Evolutionary conservation across 1,140 invertebrate genomes (phyloP), one percentile per base, ranked within the genome.

Genomic region (Onthophagus taurus): DNA sequence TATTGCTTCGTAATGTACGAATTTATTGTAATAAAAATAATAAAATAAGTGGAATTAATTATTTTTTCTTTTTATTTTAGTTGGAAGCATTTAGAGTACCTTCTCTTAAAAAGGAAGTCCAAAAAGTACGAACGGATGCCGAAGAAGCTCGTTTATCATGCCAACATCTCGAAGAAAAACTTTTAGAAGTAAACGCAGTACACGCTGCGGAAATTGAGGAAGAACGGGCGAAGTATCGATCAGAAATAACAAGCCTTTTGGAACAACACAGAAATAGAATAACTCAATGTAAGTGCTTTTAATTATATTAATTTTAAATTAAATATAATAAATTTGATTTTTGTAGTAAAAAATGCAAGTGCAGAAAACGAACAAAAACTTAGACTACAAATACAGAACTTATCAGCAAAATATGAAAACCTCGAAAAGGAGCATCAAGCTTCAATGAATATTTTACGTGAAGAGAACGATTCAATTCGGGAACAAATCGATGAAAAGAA

Each of bases 51-150:
- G n/a, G n/a, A n/a, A n/a, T 26, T 26, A 26, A 33, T 5, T 36
- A 36, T 11, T 42, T 35, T 44, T 9, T 20, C 19, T 24, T 54
- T 51, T 34, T 60, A 19, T 66, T 66, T 38, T 58, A 81, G 78
- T 66, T 78, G 48, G 76, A 80, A 48, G 76, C 74, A 1, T 76
- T 74, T 51, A 60, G 67, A 34, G 71, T 69, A 18, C 72, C 70
- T 9, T 61, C 57, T 36, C 57, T 75, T 31, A 75, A 70, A 59
- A 62, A 66, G 46, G 67, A 77, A 51, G 65, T 69, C 44, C 61
- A 71, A 18, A 72, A 69, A 38, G 66, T 68, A 4, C 66, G 70
- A 24, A 45, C 61, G 17, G 61, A 73, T 49, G 54, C 76, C 18
- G 73, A 78, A 36, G 67, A 76, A 53, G 62, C 70, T 7, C 63